Evolutionary conservation across 2,797 vertebrate species (phyloP).

Genomic region (Chelmon rostratus): DNA sequence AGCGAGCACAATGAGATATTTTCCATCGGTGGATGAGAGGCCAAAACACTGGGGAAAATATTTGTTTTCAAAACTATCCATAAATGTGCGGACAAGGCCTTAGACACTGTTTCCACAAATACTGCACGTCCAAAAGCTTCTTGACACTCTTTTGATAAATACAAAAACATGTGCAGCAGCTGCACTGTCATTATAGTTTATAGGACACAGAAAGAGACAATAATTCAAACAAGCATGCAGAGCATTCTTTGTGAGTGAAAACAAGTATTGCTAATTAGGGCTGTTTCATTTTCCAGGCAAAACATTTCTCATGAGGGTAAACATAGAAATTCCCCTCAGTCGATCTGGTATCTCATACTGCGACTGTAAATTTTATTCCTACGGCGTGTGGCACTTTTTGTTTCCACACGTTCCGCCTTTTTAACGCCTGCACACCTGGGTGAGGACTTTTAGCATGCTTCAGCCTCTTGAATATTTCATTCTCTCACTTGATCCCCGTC

Average conservation of each 20-base stretch:
- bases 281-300: not conserved
- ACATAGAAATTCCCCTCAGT: not conserved
- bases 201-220: not conserved
- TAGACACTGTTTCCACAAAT: not conserved
- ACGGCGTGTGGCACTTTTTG: not conserved
- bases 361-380: not conserved
- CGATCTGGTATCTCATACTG: not conserved
- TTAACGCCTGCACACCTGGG: not conserved
- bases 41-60: not conserved
- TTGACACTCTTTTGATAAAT: not conserved
- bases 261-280: not conserved
- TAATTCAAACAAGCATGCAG: not conserved
- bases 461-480: constrained; percentile 39
- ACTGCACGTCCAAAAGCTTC: not conserved
- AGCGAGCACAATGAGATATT: too few relatives aligned
- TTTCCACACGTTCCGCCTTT: not conserved
- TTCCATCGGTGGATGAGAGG: not conserved
- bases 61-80: not conserved
- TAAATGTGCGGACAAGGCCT: too few relatives aligned
- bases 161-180: not conserved
- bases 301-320: not conserved
- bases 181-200: not conserved
- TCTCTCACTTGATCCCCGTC: not conserved
- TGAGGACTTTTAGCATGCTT: not conserved
- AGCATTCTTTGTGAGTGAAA: not conserved